Conservation (phyloP, 2,888 invertebrate genomes). For the Pyrochroa serraticornis region DNA sequence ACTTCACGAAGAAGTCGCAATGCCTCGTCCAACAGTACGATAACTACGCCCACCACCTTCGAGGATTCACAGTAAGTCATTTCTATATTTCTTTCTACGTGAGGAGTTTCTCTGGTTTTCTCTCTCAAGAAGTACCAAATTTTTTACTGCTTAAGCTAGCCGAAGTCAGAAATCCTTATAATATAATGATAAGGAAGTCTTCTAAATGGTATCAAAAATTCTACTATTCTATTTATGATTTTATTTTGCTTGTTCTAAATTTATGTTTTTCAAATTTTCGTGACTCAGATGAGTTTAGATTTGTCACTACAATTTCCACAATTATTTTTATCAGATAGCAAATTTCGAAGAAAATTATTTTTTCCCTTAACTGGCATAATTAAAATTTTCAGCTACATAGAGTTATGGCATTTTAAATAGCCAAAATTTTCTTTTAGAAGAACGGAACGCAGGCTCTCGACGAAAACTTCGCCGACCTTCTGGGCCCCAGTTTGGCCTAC, state of each 20-base stretch:
- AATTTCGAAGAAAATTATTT: background rate
- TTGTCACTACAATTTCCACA: too few species aligned
- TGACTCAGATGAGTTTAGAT: too few species aligned
- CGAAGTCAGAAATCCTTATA: too few species aligned
- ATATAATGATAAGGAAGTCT: too few species aligned
- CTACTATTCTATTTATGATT: too few species aligned
- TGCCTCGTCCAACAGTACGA: constrained; percentile 42
- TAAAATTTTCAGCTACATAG: too few species aligned
- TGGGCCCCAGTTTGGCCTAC: constrained; percentile 87
- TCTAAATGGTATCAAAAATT: too few species aligned
- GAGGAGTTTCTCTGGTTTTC: too few species aligned
- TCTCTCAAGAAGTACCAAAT: too few species aligned
- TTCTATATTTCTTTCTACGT: constrained; percentile 1
- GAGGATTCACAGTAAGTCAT: constrained; percentile 30
- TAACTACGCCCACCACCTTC: constrained; percentile 24
- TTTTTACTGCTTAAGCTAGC: too few species aligned
- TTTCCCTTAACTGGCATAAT: constrained; percentile 1
- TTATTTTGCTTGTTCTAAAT: too few species aligned
- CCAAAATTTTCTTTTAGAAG: constrained; percentile 60
- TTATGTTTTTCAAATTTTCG: too few species aligned
- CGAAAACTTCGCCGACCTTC: constrained; percentile 91
- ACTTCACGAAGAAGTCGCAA: constrained; percentile 29
- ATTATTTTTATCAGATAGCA: background rate
- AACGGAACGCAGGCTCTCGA: constrained; percentile 87
- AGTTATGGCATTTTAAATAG: background rate